Base-by-base conservation (phyloP, 2,797 vertebrate species). In the Ptychobarbus kaznakovi region DNA sequence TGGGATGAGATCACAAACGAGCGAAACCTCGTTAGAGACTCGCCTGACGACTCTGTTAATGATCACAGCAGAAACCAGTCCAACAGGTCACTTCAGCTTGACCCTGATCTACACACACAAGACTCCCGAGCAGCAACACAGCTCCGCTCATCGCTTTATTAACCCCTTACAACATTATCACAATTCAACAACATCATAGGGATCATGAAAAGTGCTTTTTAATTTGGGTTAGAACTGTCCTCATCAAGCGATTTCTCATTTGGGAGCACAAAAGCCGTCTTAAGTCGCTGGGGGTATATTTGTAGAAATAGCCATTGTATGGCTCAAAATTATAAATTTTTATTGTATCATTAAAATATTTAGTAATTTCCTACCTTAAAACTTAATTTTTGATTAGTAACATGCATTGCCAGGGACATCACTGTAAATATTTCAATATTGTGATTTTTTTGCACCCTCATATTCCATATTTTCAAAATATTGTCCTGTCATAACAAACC, bases 1-100 rank as follows among this genome's bases (percentile, higher is more conserved):
- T 74, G 74, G 12, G 51, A 73, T 68, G 51, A 86, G 78, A 77
- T 88, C 20, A 56, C 11, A 53, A 81, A 42, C 13, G 35, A 51
- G 49, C 13, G 11, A 35, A 80, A 58, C 32, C 51, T 79, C 15
- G 3, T n/a, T n/a, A n/a, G n/a, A n/a, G 44, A 20, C 72, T 44
- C 68, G 5, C 20, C 38, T 0, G 4, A 6, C 15, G 1, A 9
- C 32, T 22, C 9, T 25, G 75, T 25, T 9, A 58, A n/a, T n/a
- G 20, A 58, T 15, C 15, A 2, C 51, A 58, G 12, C 18, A 40
- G 3, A 40, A 40, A 22, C 28, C 3, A 38, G 3, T 1, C 3
- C 74, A 9, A 7, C n/a, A 18, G 70, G 20, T 22, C 22, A 44
- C 44, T 46, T 49, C 42, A 5, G 44, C 25, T 49, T 28, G 35